Percentiles rank a stretch among this genome's conserved stretches.
Evolutionary conservation across 92 coral and sea anemone species (phyloP).

Genomic region (Desmophyllum pertusum): DNA sequence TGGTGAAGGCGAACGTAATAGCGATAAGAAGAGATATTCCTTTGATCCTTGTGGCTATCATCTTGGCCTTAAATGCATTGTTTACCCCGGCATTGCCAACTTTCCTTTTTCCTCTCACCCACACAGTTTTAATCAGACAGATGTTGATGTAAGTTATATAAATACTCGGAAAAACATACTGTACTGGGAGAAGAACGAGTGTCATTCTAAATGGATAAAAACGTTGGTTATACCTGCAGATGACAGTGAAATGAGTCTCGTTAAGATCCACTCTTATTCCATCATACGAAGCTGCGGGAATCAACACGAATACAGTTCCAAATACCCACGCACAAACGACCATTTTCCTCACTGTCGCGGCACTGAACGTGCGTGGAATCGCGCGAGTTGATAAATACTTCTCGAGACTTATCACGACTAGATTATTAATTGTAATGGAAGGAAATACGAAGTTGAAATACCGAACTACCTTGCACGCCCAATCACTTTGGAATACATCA

Average conservation of each 20-base stretch:
- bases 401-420: slow-evolving; percentile 2
- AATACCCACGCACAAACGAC: slow-evolving; percentile 1
- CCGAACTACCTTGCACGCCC: slow-evolving; percentile 16
- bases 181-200: background rate
- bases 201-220: slow-evolving; percentile 8
- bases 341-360: background rate
- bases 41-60: background rate
- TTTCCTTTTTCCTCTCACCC: background rate
- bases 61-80: background rate
- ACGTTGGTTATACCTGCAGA: background rate
- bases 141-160: slow-evolving; percentile 5
- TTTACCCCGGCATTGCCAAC: background rate
- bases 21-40: background rate
- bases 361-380: background rate
- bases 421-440: slow-evolving; percentile 2
- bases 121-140: background rate
- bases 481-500: slow-evolving; percentile 22
- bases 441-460: slow-evolving; percentile 13
- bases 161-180: background rate
- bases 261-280: slow-evolving; percentile 15
- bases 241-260: slow-evolving; percentile 4
- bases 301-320: background rate
- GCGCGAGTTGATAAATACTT: slow-evolving; percentile 7
- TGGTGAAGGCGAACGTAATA: background rate
- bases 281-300: background rate